Evolutionary conservation across 2,113 vertebrate species (phyloP), one percentile per base, ranked within the genome.

Genomic region (Odobenus rosmarus): DNA sequence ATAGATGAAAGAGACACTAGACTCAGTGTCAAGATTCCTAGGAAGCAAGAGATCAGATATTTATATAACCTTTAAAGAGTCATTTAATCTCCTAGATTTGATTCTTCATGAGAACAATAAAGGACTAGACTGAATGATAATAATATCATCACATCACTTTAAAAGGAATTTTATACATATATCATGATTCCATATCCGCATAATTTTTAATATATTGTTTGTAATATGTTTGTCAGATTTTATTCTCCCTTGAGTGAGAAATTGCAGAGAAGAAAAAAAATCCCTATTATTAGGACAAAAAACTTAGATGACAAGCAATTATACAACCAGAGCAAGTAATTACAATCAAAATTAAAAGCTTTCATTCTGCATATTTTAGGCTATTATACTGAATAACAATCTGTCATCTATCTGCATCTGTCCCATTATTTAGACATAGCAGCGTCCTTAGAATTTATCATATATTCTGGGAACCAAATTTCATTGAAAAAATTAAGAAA

Each of bases 261-360:
- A 91, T 80, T 93, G 24, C 77, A 94, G 3, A 62, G 79, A 59
- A 89, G 9, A 46, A 72, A 94, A 90, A 88, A 59, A 80, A 24
- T 46, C 24, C 7, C 9, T 55, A 64, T 36, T 79, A 67, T 36
- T 79, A 59, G 12, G 51, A 92, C 36, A 69, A 69, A 93, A 95
- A 98, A 77, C n/a, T 82, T 39, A 93, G 51, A 87, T 92, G 86
- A 96, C 93, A 98, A 95, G 33, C 79, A 98, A 80, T 93, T 97
- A 97, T 53, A 84, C 21, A 87, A 89, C 67, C 42, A n/a, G 3
- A 83, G 51, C 61, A 96, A 95, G 96, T 97, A 97, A 96, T 96
- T 96, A 90, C 59, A 95, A 59, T 93, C 95, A 92, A 96, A 97
- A 86, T 93, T 91, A 95, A 93, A 92, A 88, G 19, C 61, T 90